These are phyloP conservation scores for Cliona cf. orientalis DNA, from an alignment of 37 sponge, comb jelly and placozoan species.

Conservation along the genomic window DNA sequence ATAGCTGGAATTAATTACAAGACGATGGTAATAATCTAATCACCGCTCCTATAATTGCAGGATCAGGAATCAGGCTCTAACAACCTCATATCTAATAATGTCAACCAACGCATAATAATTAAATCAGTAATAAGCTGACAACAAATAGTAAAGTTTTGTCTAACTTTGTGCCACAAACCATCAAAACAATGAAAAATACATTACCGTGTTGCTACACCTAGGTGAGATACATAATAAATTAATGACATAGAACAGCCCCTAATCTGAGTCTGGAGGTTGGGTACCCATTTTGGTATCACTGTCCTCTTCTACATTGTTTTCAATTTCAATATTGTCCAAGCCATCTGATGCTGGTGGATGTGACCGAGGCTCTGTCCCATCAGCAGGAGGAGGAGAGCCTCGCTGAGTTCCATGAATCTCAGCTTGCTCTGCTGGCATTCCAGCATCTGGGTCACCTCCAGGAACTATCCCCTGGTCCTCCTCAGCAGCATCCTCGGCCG, in stretches of 20 bases:
- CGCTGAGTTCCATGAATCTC: slow-evolving; percentile 57
- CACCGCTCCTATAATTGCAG: too few species aligned
- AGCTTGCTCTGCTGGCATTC: slow-evolving; percentile 58
- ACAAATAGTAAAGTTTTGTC: too few species aligned
- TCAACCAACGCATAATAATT: too few species aligned
- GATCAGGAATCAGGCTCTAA: too few species aligned
- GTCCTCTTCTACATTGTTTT: neutral
- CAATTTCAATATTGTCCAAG: neutral
- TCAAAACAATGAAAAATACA: too few species aligned
- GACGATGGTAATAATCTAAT: too few species aligned
- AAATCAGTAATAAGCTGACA: too few species aligned
- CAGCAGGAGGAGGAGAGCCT: slow-evolving; percentile 2
- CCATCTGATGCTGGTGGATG: slow-evolving; percentile 5
- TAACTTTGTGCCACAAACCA: too few species aligned
- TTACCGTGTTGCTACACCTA: neutral
- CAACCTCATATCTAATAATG: too few species aligned
- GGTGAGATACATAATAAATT: neutral
- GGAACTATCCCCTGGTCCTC: slow-evolving; percentile 52
- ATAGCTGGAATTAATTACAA: too few species aligned
- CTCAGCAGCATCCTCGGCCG: slow-evolving; percentile 37
- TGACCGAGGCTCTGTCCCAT: neutral
- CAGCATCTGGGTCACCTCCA: slow-evolving; percentile 80
- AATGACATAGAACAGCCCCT: neutral
- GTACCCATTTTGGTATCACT: slow-evolving; percentile 6
- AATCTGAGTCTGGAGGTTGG: slow-evolving; percentile 33